Conservation (phyloP, 1,140 invertebrate species). For the Solen grandis region DNA sequence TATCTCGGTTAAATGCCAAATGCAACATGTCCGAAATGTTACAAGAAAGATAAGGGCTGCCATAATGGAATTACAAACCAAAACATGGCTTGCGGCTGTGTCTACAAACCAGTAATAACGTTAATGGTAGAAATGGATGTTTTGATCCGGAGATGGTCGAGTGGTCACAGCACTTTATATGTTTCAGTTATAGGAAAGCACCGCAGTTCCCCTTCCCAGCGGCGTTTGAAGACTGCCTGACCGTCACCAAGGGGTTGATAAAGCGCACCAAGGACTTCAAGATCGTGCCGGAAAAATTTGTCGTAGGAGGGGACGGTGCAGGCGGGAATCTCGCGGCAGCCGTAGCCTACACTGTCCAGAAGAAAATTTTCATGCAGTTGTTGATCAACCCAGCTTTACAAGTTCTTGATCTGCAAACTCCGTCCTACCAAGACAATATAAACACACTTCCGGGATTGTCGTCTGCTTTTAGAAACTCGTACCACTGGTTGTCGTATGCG, state of each 20-base stretch:
- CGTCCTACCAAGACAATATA: conserved; percentile 72
- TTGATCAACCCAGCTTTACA: conserved; percentile 77
- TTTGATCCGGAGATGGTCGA: no score
- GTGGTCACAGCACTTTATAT: no score
- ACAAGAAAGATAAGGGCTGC: no score
- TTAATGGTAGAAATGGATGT: no score
- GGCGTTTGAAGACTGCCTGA: conserved; percentile 71
- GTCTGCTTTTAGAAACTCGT: conserved; percentile 62
- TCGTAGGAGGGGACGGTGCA: conserved; percentile 75
- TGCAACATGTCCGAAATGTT: no score
- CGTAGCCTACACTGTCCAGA: conserved; percentile 65
- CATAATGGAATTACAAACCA: no score
- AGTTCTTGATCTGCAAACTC: conserved; percentile 75
- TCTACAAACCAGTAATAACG: no score
- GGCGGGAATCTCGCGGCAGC: conserved; percentile 76
- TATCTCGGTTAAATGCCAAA: no score
- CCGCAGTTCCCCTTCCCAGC: conserved; percentile 75
- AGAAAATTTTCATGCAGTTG: conserved; percentile 70
- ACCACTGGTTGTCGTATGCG: conserved; percentile 71
- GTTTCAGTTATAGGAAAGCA: conserved; percentile 73
- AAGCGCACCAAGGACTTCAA: conserved; percentile 60
- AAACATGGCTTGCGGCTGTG: no score
- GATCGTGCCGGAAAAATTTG: conserved; percentile 65
- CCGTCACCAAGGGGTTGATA: conserved; percentile 69
- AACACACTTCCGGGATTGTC: conserved; percentile 66